phyloP scores from a whole-genome alignment of 2,797 vertebrate species.

The Clarias laeviceps region DNA sequence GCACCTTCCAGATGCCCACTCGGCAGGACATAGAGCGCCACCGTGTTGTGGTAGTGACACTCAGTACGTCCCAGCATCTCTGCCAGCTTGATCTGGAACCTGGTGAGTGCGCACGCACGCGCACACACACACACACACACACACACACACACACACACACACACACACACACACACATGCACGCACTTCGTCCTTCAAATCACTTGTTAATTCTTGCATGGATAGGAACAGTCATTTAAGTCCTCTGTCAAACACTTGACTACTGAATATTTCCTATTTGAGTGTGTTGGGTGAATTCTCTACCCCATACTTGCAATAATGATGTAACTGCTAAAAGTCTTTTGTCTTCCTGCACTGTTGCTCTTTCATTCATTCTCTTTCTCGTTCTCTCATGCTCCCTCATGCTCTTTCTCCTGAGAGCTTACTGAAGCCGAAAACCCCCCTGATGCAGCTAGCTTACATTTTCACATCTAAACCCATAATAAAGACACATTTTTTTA shows the following conservation, averaged over 20 bases:
- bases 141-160: not conserved
- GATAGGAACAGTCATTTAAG: not conserved
- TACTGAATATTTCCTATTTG: not conserved
- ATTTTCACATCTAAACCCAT: not conserved
- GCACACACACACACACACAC: not conserved
- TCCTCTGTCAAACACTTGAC: not conserved
- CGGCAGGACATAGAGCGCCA: slow-evolving; percentile 94
- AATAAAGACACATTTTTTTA: slow-evolving; percentile 6
- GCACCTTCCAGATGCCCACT: slow-evolving; percentile 98
- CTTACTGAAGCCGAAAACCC: not conserved
- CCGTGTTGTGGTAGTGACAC: slow-evolving; percentile 93
- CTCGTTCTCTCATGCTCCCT: not conserved
- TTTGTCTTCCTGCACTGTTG: not conserved
- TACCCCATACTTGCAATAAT: not conserved
- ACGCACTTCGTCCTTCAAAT: not conserved
- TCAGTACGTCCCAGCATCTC: slow-evolving; percentile 98
- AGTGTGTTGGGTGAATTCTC: not conserved
- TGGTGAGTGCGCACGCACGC: slow-evolving; percentile 72
- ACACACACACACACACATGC: not conserved
- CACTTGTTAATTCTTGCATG: not conserved
- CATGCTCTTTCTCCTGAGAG: slow-evolving; percentile 5
- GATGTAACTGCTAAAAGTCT: slow-evolving; percentile 2
- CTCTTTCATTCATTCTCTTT: not conserved
- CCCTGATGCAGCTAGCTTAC: slow-evolving; percentile 1
- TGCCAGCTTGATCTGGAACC: slow-evolving; percentile 97